Evolutionary conservation across 2,888 invertebrate species (phyloP).

Genomic region (Andrena marginata): DNA sequence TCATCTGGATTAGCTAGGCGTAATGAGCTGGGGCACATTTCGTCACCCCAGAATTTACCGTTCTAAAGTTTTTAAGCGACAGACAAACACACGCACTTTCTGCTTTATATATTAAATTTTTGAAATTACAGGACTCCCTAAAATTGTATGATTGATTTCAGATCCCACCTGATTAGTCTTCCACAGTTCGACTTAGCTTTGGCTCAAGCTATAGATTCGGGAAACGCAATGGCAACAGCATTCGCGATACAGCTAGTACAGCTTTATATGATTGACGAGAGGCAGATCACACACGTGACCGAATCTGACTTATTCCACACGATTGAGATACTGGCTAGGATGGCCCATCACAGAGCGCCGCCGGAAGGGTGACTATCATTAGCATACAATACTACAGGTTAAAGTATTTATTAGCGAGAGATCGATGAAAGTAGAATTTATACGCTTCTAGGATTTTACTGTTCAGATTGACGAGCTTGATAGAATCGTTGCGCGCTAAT

Average conservation of each 20-base stretch:
- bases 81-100: no score
- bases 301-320: conserved; percentile 95
- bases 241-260: conserved; percentile 97
- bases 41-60: no score
- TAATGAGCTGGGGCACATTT: no score
- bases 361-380: conserved; percentile 90
- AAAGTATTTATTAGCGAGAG: not conserved
- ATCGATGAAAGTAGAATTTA: conserved; percentile 13
- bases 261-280: conserved; percentile 94
- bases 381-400: not conserved
- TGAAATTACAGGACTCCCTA: not conserved
- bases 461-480: conserved; percentile 89
- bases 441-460: conserved; percentile 77
- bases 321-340: conserved; percentile 92
- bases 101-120: no score
- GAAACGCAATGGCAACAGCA: conserved; percentile 92
- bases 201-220: conserved; percentile 95
- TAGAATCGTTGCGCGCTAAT: conserved; percentile 92
- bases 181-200: conserved; percentile 92
- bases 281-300: conserved; percentile 90
- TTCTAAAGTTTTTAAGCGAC: no score
- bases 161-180: conserved; percentile 87
- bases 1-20: no score
- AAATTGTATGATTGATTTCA: conserved; percentile 46
- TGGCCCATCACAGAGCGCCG: conserved; percentile 90